phyloP scores from a whole-genome alignment of 2,797 vertebrate genomes.

The Periophthalmus magnuspinnatus region DNA sequence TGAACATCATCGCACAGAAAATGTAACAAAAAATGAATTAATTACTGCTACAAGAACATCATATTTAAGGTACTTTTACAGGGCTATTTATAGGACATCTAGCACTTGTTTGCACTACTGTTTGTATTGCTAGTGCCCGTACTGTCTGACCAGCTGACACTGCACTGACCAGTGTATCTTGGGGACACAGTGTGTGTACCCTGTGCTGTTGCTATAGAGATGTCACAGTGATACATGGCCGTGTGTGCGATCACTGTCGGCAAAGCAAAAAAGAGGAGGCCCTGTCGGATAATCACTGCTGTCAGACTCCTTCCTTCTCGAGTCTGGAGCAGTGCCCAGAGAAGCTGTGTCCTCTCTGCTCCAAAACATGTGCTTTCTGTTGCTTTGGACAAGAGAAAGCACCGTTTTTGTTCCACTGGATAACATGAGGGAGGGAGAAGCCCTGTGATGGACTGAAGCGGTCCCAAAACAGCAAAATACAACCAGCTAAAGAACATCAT shows the following conservation, averaged over 20 bases:
- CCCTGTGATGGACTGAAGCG: slow-evolving; percentile 8
- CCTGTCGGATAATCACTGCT: slow-evolving; percentile 31
- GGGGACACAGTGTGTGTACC: slow-evolving; percentile 5
- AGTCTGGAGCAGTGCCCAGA: slow-evolving; percentile 42
- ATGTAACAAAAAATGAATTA: too few relatives aligned
- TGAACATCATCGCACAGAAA: too few relatives aligned
- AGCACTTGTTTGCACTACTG: not conserved
- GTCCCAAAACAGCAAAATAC: slow-evolving; percentile 5
- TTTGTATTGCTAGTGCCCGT: not conserved
- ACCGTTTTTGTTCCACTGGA: slow-evolving; percentile 2
- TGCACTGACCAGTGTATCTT: slow-evolving; percentile 4
- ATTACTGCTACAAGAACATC: not conserved
- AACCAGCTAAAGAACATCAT: slow-evolving; percentile 1
- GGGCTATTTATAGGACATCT: too few relatives aligned
- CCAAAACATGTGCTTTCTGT: slow-evolving; percentile 21
- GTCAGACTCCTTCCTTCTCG: slow-evolving; percentile 31
- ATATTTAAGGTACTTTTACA: too few relatives aligned
- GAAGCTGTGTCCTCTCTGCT: slow-evolving; percentile 25
- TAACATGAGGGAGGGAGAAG: not conserved
- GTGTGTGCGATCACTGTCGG: slow-evolving; percentile 7
- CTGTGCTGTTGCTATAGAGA: slow-evolving; percentile 15
- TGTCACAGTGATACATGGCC: slow-evolving; percentile 5
- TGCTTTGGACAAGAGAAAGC: slow-evolving; percentile 22
- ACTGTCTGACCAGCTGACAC: not conserved
- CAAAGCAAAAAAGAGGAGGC: slow-evolving; percentile 19